Evolutionary conservation across 2,888 invertebrate genomes (phyloP), one percentile per base, ranked within the genome.

Genomic region (Polylopha cassiicola): DNA sequence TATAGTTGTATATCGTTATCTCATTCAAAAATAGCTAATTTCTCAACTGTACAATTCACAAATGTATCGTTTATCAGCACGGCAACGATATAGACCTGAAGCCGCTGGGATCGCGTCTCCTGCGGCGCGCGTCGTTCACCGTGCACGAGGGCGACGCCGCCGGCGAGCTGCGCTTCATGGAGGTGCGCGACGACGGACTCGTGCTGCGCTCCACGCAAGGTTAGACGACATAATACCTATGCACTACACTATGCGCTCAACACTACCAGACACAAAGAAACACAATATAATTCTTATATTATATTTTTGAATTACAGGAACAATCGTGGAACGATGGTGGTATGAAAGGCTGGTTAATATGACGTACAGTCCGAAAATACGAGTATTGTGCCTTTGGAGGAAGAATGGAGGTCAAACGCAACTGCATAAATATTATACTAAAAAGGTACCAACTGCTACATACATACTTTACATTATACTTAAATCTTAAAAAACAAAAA

Each of bases 361-460:
- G 98, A 99, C 99, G 0, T 99, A 97, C 77, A 98, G 98, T 55
- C 99, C 99, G 0, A 99, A 99, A 81, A 99, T 97, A 63, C 95
- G 95, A 79, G 94, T 99, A 5, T 87, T 99, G 48, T 99, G 99
- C 78, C 89, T 99, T 44, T 99, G 99, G 98, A 90, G 98, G 60
- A 91, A 96, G 58, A 95, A 95, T 66, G 97, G 95, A 2, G 95
- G 95, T 2, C 95, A 98, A 69, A 97, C 97, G 3, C 95, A 97
- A 65, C 88, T 98, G 48, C 97, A 99, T 81, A 99, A 99, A 86
- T 99, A 99, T 82, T 98, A 98, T 73, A 99, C 99, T 0, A 95
- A 97, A 77, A 99, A 99, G 92, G 98, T 97, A n/a, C n/a, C n/a
- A n/a, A n/a, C n/a, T n/a, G n/a, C n/a, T n/a, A n/a, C n/a, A n/a